phyloP scores from a whole-genome alignment of 2,888 invertebrate species.

The Halictus quadricinctus region DNA sequence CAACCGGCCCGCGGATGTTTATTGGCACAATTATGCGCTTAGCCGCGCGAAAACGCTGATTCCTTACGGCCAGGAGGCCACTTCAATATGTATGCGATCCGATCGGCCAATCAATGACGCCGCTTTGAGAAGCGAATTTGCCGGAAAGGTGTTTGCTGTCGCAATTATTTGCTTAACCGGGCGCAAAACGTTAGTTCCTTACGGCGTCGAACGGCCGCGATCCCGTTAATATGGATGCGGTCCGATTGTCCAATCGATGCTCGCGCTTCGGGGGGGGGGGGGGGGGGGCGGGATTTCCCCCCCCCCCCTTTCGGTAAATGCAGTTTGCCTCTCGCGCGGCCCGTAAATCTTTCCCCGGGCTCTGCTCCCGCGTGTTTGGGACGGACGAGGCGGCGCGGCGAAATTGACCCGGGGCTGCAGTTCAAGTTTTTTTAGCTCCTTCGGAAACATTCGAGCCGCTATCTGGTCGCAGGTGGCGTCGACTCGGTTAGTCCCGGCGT shows the following conservation, averaged over 20 bases:
- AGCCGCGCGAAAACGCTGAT: conserved; percentile 23
- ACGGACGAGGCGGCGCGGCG: neutral
- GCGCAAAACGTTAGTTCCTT: conserved; percentile 6
- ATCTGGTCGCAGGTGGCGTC: conserved; percentile 33
- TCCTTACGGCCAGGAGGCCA: conserved; percentile 7
- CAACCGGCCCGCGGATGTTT: conserved; percentile 28
- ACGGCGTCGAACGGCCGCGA: neutral
- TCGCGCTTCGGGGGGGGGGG: conserved; percentile 3
- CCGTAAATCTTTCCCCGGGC: conserved; percentile 32
- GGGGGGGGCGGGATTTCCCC: too few relatives aligned
- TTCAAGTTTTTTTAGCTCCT: conserved; percentile 11
- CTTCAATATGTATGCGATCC: conserved; percentile 9
- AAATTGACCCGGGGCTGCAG: conserved; percentile 27
- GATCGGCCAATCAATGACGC: conserved; percentile 7
- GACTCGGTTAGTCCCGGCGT: neutral
- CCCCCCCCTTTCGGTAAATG: too few relatives aligned
- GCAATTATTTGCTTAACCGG: conserved; percentile 24
- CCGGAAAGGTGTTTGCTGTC: conserved; percentile 31
- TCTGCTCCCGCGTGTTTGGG: neutral
- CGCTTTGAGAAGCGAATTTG: conserved; percentile 4
- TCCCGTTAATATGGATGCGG: conserved; percentile 3
- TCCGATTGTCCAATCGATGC: conserved; percentile 21
- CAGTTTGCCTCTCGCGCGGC: conserved; percentile 17
- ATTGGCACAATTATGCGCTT: conserved; percentile 33
- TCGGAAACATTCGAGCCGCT: conserved; percentile 8